A percentile compares a stretch with the other conserved stretches of the same genome.
These are phyloP conservation scores for Drosophila kokeensis DNA, from an alignment of 2,888 invertebrate species.

Conservation along the genomic window DNA sequence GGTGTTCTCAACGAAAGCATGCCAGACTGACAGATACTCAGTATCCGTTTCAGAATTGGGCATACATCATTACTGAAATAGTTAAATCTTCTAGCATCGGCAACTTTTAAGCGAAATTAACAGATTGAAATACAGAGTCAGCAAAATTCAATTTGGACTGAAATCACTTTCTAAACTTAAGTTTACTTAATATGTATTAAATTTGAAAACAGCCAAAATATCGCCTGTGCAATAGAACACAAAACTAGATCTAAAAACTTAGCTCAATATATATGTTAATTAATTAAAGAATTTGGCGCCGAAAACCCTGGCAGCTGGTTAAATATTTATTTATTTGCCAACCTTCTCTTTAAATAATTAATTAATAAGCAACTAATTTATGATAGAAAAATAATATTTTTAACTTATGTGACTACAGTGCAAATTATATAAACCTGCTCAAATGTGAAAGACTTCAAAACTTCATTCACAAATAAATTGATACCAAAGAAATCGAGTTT, in stretches of 20 bases:
- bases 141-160: background rate
- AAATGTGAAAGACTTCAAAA: background rate
- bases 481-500: background rate
- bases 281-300: background rate
- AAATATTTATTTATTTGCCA: background rate
- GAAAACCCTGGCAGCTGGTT: background rate
- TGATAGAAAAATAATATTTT: background rate
- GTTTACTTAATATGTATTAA: background rate
- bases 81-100: no score
- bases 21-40: background rate
- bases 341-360: background rate
- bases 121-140: background rate
- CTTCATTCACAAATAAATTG: background rate
- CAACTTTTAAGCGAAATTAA: background rate
- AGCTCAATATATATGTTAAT: background rate
- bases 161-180: background rate
- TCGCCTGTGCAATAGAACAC: background rate
- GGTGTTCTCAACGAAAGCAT: no score
- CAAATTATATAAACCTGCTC: background rate
- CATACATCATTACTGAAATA: background rate
- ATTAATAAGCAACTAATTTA: background rate
- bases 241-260: background rate
- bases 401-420: background rate
- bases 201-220: background rate
- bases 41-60: background rate